Percentiles rank a stretch among this genome's conserved stretches.
Evolutionary conservation across 2,113 vertebrate species (phyloP).

Genomic region (Zapus hudsonius): DNA sequence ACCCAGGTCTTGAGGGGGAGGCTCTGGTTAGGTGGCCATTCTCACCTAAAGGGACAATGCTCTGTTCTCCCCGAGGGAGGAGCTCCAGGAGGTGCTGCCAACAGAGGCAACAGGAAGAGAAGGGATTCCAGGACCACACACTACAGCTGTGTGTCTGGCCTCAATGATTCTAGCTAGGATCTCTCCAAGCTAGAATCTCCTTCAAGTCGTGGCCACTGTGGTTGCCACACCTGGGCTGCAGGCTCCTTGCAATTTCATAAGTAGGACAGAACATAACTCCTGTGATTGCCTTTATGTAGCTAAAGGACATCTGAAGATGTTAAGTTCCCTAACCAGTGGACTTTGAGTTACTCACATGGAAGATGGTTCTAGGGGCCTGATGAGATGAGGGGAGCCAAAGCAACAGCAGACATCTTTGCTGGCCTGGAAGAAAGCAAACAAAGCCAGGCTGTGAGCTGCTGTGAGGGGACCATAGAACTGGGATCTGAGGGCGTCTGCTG

Average conservation of each 20-base stretch:
- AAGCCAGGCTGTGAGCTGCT: not conserved
- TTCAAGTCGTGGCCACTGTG: not conserved
- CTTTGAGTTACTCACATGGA: constrained; percentile 8
- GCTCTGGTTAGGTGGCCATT: not conserved
- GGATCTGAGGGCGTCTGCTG: not conserved
- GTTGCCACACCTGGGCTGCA: not conserved
- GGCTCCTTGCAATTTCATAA: no score
- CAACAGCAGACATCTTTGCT: not conserved
- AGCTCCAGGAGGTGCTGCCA: not conserved
- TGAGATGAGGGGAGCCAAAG: not conserved
- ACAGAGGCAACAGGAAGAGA: not conserved
- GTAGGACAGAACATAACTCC: not conserved
- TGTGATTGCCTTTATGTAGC: not conserved
- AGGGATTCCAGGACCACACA: not conserved
- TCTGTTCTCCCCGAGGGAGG: not conserved
- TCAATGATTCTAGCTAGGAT: not conserved
- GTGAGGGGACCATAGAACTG: not conserved
- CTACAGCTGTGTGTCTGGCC: not conserved
- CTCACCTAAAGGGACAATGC: not conserved
- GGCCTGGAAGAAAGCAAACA: not conserved
- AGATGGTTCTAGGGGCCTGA: not conserved
- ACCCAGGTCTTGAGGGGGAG: not conserved
- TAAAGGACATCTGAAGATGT: not conserved
- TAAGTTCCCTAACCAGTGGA: not conserved
- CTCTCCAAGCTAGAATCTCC: no score